Conservation (phyloP, 1,140 invertebrate genomes). For the Rhyacophila brunnea region DNA sequence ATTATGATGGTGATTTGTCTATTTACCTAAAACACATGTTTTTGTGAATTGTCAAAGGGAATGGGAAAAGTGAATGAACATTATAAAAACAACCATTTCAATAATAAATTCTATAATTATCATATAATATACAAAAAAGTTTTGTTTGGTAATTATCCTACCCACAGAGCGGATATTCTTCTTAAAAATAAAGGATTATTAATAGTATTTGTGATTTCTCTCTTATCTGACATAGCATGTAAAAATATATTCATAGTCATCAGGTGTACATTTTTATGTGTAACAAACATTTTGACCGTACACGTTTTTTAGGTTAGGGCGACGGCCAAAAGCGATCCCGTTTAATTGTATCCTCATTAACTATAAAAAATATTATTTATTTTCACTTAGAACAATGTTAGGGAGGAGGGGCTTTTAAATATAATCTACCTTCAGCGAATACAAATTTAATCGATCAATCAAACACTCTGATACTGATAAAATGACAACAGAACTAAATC, state of each 20-base stretch:
- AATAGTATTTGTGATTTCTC: constrained; percentile 33
- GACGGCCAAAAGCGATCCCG: not conserved
- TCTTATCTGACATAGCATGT: constrained; percentile 29
- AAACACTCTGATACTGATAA: not conserved
- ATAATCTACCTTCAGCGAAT: no score
- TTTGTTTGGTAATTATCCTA: constrained; percentile 36
- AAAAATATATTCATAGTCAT: constrained; percentile 34
- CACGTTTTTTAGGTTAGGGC: no score
- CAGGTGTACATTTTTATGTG: constrained; percentile 23
- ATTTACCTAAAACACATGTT: no score
- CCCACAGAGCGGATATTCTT: constrained; percentile 35
- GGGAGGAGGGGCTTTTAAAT: no score
- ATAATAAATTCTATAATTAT: constrained; percentile 38
- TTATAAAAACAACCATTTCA: constrained; percentile 16
- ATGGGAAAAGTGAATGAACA: no score
- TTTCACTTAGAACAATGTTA: constrained; percentile 2
- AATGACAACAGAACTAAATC: no score
- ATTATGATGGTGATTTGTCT: no score
- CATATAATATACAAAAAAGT: constrained; percentile 36
- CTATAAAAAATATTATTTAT: constrained; percentile 8
- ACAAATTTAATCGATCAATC: no score
- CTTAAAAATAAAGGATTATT: constrained; percentile 36
- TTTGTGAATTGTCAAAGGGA: no score
- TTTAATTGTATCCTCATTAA: no score
- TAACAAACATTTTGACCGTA: constrained; percentile 11